A percentile compares a stretch with the other conserved stretches of the same genome.
phyloP scores from a whole-genome alignment of 2,888 invertebrate species.

The Pemphredon lugubris region DNA sequence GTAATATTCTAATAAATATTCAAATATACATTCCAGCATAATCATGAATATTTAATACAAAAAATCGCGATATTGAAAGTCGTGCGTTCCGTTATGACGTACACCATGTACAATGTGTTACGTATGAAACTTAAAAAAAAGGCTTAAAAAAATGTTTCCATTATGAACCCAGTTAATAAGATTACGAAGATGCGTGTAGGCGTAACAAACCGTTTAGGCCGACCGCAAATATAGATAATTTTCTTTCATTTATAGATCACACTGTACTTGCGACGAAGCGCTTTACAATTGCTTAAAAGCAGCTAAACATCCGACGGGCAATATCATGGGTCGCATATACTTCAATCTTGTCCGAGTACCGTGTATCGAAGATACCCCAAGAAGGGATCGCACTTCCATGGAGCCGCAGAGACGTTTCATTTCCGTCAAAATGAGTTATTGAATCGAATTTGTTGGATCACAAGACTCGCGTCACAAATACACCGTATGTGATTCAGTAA shows the following conservation, averaged over 20 bases:
- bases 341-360: slow-evolving; percentile 91
- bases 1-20: too few relatives aligned
- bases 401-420: slow-evolving; percentile 58
- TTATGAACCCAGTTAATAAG: too few relatives aligned
- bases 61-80: too few relatives aligned
- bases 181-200: too few relatives aligned
- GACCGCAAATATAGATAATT: not conserved
- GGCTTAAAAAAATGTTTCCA: too few relatives aligned
- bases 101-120: too few relatives aligned
- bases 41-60: too few relatives aligned
- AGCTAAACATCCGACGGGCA: slow-evolving; percentile 87
- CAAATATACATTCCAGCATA: too few relatives aligned
- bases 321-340: slow-evolving; percentile 91
- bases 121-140: too few relatives aligned
- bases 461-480: not conserved
- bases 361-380: slow-evolving; percentile 85
- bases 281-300: slow-evolving; percentile 91
- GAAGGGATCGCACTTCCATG: slow-evolving; percentile 22
- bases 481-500: not conserved
- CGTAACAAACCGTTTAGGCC: not conserved
- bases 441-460: not conserved
- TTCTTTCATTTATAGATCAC: slow-evolving; percentile 84
- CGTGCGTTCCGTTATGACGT: too few relatives aligned
- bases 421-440: slow-evolving; percentile 59
- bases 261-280: slow-evolving; percentile 93